Evolutionary conservation across 2,888 invertebrate species (phyloP).

Genomic region (Cantharis lateralis): DNA sequence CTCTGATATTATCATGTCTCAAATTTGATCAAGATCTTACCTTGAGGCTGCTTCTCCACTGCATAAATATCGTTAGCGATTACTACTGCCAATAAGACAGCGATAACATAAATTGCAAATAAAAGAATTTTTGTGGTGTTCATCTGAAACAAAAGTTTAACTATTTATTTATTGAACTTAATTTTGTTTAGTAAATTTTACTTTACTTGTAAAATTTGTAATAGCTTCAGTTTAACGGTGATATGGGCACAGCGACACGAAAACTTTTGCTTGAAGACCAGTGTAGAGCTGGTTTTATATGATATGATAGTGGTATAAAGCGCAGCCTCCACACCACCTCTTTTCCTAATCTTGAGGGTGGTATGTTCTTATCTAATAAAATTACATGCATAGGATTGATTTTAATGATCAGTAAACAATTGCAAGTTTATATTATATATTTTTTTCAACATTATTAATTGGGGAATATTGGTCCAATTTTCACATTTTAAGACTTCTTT

Average conservation of each 20-base stretch:
- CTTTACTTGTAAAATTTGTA: neutral
- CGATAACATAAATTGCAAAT: slow-evolving; percentile 45
- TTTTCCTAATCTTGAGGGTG: slow-evolving; percentile 31
- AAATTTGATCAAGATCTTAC: slow-evolving; percentile 32
- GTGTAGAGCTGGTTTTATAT: slow-evolving; percentile 35
- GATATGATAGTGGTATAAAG: slow-evolving; percentile 34
- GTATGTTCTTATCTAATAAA: slow-evolving; percentile 22
- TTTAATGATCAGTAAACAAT: neutral
- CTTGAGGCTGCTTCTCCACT: slow-evolving; percentile 45
- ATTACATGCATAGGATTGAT: slow-evolving; percentile 15
- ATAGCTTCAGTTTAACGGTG: neutral
- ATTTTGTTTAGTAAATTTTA: neutral
- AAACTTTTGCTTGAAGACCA: slow-evolving; percentile 32
- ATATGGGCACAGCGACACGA: slow-evolving; percentile 32
- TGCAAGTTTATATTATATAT: no score
- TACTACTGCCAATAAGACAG: slow-evolving; percentile 42
- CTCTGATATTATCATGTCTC: no score
- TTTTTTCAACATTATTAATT: neutral
- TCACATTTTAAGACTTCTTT: no score
- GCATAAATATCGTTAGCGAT: slow-evolving; percentile 41
- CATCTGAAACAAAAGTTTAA: slow-evolving; percentile 47
- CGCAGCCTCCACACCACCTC: slow-evolving; percentile 38
- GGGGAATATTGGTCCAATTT: neutral
- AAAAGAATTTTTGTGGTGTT: slow-evolving; percentile 45
- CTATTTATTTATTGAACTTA: neutral